phyloP scores from a whole-genome alignment of 2,797 vertebrate genomes.

The Pachyuromys duprasi region DNA sequence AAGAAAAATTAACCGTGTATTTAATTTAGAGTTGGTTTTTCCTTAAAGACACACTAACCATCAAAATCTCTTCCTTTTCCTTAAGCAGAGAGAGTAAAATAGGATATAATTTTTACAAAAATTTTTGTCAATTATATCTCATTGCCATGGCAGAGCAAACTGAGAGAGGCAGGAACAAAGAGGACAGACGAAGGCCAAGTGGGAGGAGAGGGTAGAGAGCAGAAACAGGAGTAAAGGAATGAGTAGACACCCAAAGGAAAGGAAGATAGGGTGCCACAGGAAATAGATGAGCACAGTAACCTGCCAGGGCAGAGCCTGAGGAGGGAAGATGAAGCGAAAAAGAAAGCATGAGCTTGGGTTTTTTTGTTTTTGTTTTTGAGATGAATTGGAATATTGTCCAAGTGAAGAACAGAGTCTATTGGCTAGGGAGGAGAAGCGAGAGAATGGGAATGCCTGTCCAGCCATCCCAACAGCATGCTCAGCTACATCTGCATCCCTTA shows the following conservation, averaged over 20 bases:
- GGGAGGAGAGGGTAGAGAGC: not conserved
- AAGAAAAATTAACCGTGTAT: conserved; percentile 54
- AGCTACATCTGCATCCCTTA: not conserved
- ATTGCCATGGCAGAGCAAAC: not conserved
- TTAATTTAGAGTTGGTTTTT: conserved; percentile 70
- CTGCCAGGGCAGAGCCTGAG: no score
- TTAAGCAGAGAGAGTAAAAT: not conserved
- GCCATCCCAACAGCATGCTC: not conserved
- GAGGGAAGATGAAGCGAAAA: not conserved
- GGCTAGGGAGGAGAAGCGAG: not conserved
- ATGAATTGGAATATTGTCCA: not conserved
- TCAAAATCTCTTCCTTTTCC: conserved; percentile 31
- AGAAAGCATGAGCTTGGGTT: not conserved
- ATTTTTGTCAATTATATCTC: not conserved
- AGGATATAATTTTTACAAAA: not conserved
- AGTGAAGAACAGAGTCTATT: not conserved
- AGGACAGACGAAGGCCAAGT: not conserved
- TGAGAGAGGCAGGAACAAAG: not conserved
- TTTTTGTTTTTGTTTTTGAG: not conserved
- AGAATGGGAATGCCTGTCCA: not conserved
- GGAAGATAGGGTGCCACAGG: not conserved
- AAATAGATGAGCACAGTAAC: not conserved
- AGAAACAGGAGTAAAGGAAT: not conserved
- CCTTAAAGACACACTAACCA: conserved; percentile 49
- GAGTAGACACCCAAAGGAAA: not conserved